Base-by-base conservation (phyloP, 2,113 vertebrate species). In the Neogobius melanostomus region DNA sequence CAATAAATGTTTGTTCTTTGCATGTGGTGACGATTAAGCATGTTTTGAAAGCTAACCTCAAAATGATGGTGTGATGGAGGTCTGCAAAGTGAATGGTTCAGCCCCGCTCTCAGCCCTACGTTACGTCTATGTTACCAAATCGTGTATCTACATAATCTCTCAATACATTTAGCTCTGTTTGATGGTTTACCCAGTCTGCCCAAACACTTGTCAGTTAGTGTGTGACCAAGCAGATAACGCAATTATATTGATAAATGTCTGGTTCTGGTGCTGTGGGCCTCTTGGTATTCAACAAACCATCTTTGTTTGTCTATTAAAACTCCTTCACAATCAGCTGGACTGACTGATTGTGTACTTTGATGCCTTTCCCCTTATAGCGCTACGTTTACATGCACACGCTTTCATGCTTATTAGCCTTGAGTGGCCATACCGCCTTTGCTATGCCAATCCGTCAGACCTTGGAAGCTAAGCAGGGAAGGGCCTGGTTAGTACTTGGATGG, bases 231-330 rank as follows among this genome's bases (percentile, higher is more conserved):
- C 66, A 46, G 50, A 62, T 50, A 36, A 36, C 28, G 3, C 28
- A 36, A 36, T 36, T 36, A 46, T 50, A 69, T 72, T 12, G 8
- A 45, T 69, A n/a, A 75, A 71, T 66, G 66, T 73, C 49, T 80
- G 78, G 85, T 85, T 88, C 87, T 82, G 81, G 84, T 85, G 80
- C 87, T 70, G 85, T 87, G 77, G 53, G 53, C 81, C 72, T 81
- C 75, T 21, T 60, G 74, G 76, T 72, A 81, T 76, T 87, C 81
- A 79, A 82, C 75, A 75, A 73, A 75, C 65, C 79, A 72, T 80
- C 73, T 71, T 69, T 87, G 68, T 77, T 77, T 80, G 83, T 71
- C 74, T 66, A 61, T 65, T 72, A 61, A 60, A 63, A 53, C 62
- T 64, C 84, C 79, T 74, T 72, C 64, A 73, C 82, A 81, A 86